phyloP scores from a whole-genome alignment of 2,797 vertebrate species.

The Xenentodon cancila region DNA sequence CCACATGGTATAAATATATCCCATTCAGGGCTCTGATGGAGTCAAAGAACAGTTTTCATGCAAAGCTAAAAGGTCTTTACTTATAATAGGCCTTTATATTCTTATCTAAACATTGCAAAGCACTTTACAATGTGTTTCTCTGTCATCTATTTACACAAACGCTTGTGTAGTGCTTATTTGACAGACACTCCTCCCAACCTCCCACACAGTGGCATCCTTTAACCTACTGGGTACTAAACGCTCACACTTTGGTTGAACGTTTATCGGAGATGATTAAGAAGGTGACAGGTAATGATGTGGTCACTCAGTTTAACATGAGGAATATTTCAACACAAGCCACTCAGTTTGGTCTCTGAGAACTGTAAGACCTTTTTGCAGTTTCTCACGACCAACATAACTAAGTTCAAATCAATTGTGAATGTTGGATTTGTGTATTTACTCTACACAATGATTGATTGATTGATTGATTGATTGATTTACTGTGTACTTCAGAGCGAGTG shows the following conservation, averaged over 20 bases:
- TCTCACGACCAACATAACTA: conserved; percentile 8
- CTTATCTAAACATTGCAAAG: not conserved
- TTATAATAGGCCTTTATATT: not conserved
- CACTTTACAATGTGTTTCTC: no score
- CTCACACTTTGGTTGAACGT: conserved; percentile 15
- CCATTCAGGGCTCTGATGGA: conserved; percentile 13
- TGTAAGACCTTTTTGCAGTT: conserved; percentile 14
- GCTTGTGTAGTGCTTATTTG: not conserved
- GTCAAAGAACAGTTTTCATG: conserved; percentile 19
- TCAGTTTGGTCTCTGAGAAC: not conserved
- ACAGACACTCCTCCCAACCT: conserved; percentile 14
- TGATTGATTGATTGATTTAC: conserved; percentile 1
- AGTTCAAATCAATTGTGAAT: conserved; percentile 8
- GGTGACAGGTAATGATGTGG: conserved; percentile 6
- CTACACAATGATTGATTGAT: conserved; percentile 8
- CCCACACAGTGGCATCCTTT: conserved; percentile 16
- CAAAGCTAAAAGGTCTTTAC: not conserved
- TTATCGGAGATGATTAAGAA: conserved; percentile 21
- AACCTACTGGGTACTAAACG: conserved; percentile 4
- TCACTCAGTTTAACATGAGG: conserved; percentile 15
- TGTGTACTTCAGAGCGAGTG: conserved; percentile 20
- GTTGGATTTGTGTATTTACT: conserved; percentile 24
- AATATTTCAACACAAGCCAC: not conserved
- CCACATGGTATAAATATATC: conserved; percentile 10
- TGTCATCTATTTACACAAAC: not conserved